phyloP scores from a whole-genome alignment of 2,797 vertebrate species.

The Gastrophryne carolinensis region DNA sequence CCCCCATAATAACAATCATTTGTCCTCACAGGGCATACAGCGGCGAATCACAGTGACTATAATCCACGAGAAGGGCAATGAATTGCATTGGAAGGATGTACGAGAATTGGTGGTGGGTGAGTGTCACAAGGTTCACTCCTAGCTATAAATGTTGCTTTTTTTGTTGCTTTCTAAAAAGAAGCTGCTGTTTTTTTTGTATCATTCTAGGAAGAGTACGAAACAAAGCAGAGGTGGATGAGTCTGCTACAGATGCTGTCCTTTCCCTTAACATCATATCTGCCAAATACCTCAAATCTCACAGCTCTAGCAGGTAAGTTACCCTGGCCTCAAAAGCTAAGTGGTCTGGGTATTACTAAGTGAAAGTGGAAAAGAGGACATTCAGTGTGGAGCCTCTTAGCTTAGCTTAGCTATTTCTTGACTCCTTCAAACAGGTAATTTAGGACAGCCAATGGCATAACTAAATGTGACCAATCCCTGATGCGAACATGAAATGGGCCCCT shows the following conservation, averaged over 20 bases:
- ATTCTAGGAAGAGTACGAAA: slow-evolving; percentile 86
- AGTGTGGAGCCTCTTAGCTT: no score
- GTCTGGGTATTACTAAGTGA: background rate
- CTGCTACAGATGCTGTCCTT: slow-evolving; percentile 86
- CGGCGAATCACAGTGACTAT: slow-evolving; percentile 94
- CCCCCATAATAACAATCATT: background rate
- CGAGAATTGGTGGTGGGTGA: slow-evolving; percentile 95
- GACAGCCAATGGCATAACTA: no score
- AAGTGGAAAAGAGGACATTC: no score
- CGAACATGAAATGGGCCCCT: no score
- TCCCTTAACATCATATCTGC: slow-evolving; percentile 98
- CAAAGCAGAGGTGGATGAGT: slow-evolving; percentile 90
- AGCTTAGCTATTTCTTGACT: no score
- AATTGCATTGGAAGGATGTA: slow-evolving; percentile 97
- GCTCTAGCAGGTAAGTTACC: slow-evolving; percentile 68
- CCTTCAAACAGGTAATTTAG: no score
- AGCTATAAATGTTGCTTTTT: no score
- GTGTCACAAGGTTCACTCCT: slow-evolving; percentile 53
- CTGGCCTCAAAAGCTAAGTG: background rate
- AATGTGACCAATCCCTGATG: no score
- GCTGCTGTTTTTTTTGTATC: background rate
- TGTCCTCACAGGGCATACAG: slow-evolving; percentile 84
- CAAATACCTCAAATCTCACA: slow-evolving; percentile 95
- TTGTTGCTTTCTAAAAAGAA: background rate
- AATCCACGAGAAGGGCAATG: slow-evolving; percentile 94